These are phyloP conservation scores for Eupsittula cactorum DNA, from an alignment of 2,113 vertebrate genomes.

Conservation along the genomic window DNA sequence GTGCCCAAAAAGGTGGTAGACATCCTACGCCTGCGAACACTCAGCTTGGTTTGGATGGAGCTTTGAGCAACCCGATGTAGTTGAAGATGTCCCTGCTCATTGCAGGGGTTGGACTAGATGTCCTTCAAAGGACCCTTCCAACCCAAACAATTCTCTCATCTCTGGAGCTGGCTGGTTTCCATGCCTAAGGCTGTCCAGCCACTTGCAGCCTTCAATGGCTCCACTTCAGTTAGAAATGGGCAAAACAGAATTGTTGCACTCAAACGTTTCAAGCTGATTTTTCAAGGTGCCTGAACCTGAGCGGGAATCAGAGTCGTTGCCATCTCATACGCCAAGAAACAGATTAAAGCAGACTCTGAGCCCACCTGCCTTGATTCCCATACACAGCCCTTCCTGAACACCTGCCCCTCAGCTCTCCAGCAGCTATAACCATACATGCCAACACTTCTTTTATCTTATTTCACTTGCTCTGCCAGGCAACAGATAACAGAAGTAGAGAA, in stretches of 20 bases:
- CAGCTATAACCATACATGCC: slow-evolving; percentile 15
- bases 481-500: neutral
- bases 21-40: neutral
- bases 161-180: neutral
- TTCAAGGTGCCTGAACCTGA: neutral
- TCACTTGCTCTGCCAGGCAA: neutral
- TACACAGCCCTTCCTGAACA: neutral
- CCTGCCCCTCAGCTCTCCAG: neutral
- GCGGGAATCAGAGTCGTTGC: neutral
- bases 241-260: neutral
- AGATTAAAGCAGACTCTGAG: neutral
- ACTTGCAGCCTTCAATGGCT: neutral
- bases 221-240: neutral
- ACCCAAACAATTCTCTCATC: neutral
- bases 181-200: neutral
- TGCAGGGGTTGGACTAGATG: neutral
- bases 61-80: neutral
- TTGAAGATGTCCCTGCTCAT: neutral
- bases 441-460: neutral
- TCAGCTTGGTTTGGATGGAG: neutral
- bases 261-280: neutral
- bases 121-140: neutral
- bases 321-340: neutral
- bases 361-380: slow-evolving; percentile 16
- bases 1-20: neutral